Conservation (phyloP, 2,797 vertebrate genomes). For the Aplochiton taeniatus region DNA sequence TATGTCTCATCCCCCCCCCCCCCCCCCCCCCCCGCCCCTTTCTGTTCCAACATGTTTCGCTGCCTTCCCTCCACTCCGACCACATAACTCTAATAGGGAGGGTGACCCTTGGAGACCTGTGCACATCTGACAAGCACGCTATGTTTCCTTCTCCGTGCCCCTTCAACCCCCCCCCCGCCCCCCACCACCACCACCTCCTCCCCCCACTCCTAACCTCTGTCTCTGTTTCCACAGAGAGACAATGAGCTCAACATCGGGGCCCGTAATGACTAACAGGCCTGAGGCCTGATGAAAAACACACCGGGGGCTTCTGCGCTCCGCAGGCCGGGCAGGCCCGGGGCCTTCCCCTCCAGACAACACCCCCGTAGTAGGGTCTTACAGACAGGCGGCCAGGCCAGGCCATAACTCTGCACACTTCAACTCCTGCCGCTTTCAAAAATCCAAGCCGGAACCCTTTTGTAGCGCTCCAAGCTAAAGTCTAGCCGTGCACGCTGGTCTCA, state of each 20-base stretch:
- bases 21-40: conserved; percentile 16
- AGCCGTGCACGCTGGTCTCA: conserved; percentile 26
- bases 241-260: conserved; percentile 75
- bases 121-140: conserved; percentile 61
- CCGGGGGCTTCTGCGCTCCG: conserved; percentile 80
- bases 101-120: conserved; percentile 60
- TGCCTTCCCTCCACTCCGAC: conserved; percentile 40
- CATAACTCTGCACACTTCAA: conserved; percentile 24
- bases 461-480: conserved; percentile 38
- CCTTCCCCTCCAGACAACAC: conserved; percentile 53
- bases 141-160: conserved; percentile 28
- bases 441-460: conserved; percentile 19
- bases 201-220: background rate
- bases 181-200: conserved; percentile 15
- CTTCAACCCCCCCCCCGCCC: conserved; percentile 9
- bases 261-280: conserved; percentile 79
- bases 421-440: conserved; percentile 21
- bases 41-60: conserved; percentile 37
- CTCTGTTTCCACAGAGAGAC: conserved; percentile 63
- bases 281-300: conserved; percentile 84
- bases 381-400: conserved; percentile 38
- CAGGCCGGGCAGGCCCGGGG: conserved; percentile 59
- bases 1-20: conserved; percentile 41
- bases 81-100: conserved; percentile 51
- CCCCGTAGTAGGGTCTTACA: conserved; percentile 8